These are phyloP conservation scores for Ladona fulva DNA, from an alignment of 1,140 invertebrate species.

Conservation along the genomic window DNA sequence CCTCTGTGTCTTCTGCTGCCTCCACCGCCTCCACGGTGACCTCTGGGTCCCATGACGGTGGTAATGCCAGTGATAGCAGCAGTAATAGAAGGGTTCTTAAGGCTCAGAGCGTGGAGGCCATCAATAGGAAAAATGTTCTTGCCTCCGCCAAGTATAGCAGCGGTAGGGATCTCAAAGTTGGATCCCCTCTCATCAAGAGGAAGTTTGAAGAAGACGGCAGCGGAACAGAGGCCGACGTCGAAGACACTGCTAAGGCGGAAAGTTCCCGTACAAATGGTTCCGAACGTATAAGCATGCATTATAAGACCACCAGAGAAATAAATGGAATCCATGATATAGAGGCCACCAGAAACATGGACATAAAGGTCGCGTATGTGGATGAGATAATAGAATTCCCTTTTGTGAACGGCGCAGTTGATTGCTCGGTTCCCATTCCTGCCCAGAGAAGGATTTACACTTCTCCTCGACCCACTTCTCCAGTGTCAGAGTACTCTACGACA, in stretches of 20 bases:
- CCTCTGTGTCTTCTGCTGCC: constrained; percentile 42
- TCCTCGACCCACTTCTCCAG: not conserved
- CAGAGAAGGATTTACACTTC: not conserved
- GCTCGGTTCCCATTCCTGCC: not conserved
- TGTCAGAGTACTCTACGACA: not conserved
- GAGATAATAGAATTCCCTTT: constrained; percentile 21
- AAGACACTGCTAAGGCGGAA: constrained; percentile 16
- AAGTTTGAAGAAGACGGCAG: constrained; percentile 43
- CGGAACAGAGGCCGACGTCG: constrained; percentile 25
- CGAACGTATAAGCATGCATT: not conserved
- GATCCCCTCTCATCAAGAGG: constrained; percentile 56
- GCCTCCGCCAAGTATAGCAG: constrained; percentile 77
- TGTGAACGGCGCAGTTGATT: not conserved
- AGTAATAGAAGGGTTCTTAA: constrained; percentile 51
- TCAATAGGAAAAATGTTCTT: constrained; percentile 76
- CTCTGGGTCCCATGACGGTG: constrained; percentile 44
- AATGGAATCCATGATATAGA: not conserved
- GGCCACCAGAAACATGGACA: constrained; percentile 24
- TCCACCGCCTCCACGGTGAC: constrained; percentile 49
- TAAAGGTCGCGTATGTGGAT: constrained; percentile 29
- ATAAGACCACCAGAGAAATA: not conserved
- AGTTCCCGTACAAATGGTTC: not conserved
- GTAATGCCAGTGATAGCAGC: constrained; percentile 27
- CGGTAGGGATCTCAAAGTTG: constrained; percentile 55
- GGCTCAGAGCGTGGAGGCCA: constrained; percentile 65